phyloP scores from a whole-genome alignment of 2,888 invertebrate genomes.

The Dynastes maya region DNA sequence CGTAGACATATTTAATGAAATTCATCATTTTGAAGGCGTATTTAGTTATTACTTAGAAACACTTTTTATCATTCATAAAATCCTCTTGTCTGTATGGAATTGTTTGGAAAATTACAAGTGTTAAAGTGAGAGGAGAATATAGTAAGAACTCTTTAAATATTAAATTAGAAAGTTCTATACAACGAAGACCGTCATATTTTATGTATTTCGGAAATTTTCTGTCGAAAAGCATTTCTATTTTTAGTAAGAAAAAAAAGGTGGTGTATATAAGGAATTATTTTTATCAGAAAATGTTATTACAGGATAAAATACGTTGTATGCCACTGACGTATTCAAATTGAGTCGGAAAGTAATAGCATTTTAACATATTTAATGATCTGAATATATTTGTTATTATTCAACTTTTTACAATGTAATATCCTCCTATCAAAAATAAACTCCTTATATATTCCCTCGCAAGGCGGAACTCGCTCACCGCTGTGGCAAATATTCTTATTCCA shows the following conservation, averaged over 20 bases:
- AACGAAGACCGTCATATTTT: too few relatives aligned
- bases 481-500: constrained; percentile 43
- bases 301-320: neutral
- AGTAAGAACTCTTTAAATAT: too few relatives aligned
- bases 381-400: constrained; percentile 39
- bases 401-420: constrained; percentile 26
- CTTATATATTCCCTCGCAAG: constrained; percentile 17
- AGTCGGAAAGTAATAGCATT: constrained; percentile 1
- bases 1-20: too few relatives aligned
- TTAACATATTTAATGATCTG: constrained; percentile 32
- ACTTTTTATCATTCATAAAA: too few relatives aligned
- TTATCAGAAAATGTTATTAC: neutral
- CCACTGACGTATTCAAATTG: constrained; percentile 23
- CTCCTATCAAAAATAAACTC: constrained; percentile 22
- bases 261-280: neutral
- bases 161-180: too few relatives aligned
- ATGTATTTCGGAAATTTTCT: too few relatives aligned
- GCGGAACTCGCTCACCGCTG: neutral
- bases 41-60: too few relatives aligned
- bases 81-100: too few relatives aligned
- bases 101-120: too few relatives aligned
- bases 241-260: too few relatives aligned
- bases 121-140: too few relatives aligned
- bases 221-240: neutral
- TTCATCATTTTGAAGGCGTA: too few relatives aligned